Evolutionary conservation across 2,888 invertebrate species (phyloP).

Genomic region (Calliopum simillimum): DNA sequence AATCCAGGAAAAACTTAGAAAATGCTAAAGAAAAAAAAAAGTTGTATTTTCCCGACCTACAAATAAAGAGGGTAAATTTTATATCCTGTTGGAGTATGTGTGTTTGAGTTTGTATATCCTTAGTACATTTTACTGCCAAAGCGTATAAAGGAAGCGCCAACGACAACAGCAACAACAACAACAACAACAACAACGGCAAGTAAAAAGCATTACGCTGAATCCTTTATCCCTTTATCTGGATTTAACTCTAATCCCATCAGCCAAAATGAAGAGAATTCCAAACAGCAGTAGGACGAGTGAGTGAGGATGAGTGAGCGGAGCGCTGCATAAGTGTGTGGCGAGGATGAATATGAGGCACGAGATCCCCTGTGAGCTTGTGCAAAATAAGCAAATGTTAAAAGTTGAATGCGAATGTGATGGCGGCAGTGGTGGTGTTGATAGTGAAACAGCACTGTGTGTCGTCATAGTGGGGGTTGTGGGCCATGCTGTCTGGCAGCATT

Average conservation of each 20-base stretch:
- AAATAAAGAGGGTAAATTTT: conserved; percentile 18
- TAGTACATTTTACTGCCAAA: background rate
- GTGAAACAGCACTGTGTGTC: too few species aligned
- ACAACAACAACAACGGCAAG: conserved; percentile 41
- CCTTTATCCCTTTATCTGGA: conserved; percentile 69
- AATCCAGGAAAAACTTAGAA: background rate
- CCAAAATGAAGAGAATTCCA: conserved; percentile 63
- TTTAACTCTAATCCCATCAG: conserved; percentile 68
- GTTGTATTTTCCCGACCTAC: conserved; percentile 17
- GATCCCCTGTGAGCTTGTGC: too few species aligned
- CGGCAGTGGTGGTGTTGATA: too few species aligned
- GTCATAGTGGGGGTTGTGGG: too few species aligned
- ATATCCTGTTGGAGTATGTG: conserved; percentile 2
- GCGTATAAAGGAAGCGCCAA: conserved; percentile 30
- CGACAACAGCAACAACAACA: conserved; percentile 21
- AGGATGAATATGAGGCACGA: too few species aligned
- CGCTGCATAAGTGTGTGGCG: background rate
- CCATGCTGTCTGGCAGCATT: too few species aligned
- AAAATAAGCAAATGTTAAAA: too few species aligned
- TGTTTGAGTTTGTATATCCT: background rate
- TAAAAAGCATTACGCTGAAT: conserved; percentile 58
- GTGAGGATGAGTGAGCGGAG: conserved; percentile 1
- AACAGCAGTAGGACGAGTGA: conserved; percentile 4
- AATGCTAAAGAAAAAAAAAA: conserved; percentile 7
- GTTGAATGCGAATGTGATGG: too few species aligned